Conservation (phyloP, 2,113 vertebrate genomes). For the Zingel zingel region DNA sequence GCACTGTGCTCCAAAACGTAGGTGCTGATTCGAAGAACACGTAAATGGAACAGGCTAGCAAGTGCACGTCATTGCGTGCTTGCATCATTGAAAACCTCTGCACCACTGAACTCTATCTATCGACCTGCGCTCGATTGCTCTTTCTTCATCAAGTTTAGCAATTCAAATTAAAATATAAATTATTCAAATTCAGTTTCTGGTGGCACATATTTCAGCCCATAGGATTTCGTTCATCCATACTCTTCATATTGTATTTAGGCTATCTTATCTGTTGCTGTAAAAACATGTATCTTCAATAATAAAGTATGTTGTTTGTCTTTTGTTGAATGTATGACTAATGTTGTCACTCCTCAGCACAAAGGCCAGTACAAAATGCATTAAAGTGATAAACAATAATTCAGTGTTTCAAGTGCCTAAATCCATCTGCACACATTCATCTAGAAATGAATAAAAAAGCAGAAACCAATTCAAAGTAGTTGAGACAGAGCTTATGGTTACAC, state of each 20-base stretch:
- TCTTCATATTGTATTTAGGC: conserved; percentile 29
- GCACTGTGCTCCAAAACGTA: too few species aligned
- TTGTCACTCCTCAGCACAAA: conserved; percentile 20
- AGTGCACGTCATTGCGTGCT: too few species aligned
- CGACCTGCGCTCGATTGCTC: too few species aligned
- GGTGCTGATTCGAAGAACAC: too few species aligned
- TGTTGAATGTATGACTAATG: conserved; percentile 20
- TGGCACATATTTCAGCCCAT: too few species aligned
- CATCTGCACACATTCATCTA: neutral
- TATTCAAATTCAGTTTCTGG: too few species aligned
- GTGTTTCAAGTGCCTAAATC: neutral
- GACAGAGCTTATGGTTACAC: neutral
- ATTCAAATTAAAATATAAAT: too few species aligned
- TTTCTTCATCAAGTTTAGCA: too few species aligned
- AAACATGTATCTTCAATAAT: conserved; percentile 20
- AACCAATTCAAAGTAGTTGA: conserved; percentile 2
- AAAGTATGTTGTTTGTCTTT: conserved; percentile 15
- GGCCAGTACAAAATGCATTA: conserved; percentile 10
- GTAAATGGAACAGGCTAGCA: too few species aligned
- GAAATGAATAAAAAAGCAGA: neutral
- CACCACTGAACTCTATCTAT: too few species aligned
- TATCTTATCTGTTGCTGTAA: conserved; percentile 16
- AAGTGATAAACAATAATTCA: conserved; percentile 24
- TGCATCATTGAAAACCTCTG: too few species aligned
- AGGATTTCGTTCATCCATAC: conserved; percentile 48